phyloP scores from a whole-genome alignment of 1,140 invertebrate species.

The Nephotettix cincticeps region DNA sequence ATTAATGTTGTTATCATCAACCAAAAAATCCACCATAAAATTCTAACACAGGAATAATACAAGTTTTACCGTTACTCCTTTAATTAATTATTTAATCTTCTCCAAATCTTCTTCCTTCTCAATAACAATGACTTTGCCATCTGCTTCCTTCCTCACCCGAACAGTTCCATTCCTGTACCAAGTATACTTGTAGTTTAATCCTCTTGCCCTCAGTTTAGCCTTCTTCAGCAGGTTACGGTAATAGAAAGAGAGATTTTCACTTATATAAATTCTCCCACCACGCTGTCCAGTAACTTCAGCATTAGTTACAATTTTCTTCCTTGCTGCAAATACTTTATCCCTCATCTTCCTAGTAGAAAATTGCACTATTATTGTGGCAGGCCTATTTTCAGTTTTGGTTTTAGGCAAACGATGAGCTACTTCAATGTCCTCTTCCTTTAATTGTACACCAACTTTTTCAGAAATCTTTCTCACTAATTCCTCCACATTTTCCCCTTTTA shows the following conservation, averaged over 20 bases:
- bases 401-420: background rate
- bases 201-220: too few species aligned
- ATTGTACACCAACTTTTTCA: background rate
- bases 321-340: background rate
- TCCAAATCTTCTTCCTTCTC: too few species aligned
- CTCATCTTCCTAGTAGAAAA: background rate
- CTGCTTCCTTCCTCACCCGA: too few species aligned
- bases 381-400: background rate
- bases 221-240: background rate
- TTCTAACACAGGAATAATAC: too few species aligned
- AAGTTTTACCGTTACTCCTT: too few species aligned
- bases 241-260: background rate
- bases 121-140: too few species aligned
- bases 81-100: too few species aligned
- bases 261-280: background rate
- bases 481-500: background rate
- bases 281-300: background rate
- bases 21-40: too few species aligned
- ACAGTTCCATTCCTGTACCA: too few species aligned
- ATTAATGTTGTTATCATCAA: too few species aligned
- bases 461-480: background rate
- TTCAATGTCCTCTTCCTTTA: constrained; percentile 7
- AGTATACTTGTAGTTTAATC: too few species aligned
- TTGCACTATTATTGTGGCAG: background rate
- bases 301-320: background rate